phyloP scores from a whole-genome alignment of 2,113 vertebrate genomes.

The Eolophus roseicapilla region DNA sequence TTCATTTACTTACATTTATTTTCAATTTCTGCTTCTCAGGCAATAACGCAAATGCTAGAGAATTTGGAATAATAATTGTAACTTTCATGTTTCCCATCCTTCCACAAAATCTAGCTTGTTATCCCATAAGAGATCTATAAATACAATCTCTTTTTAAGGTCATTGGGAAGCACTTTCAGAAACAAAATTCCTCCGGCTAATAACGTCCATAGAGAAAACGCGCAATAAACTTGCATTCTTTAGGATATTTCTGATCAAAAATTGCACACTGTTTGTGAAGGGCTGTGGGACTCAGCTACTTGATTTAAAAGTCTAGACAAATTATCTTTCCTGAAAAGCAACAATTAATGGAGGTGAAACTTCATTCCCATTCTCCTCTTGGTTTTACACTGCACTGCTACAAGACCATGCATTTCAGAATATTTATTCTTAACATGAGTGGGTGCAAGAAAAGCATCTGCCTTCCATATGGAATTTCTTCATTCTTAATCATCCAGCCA shows the following conservation, averaged over 20 bases:
- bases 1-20: conserved; percentile 24
- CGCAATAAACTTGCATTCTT: background rate
- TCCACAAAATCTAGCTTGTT: background rate
- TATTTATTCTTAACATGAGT: background rate
- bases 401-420: background rate
- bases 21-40: conserved; percentile 16
- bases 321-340: background rate
- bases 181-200: background rate
- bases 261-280: background rate
- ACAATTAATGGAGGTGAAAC: background rate
- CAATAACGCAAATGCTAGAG: background rate
- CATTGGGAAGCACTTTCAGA: background rate
- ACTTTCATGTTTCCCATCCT: background rate
- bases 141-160: background rate
- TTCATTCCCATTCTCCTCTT: background rate
- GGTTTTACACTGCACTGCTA: background rate
- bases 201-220: background rate
- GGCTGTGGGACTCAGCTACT: background rate
- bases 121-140: background rate
- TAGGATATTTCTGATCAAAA: background rate
- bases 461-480: conserved; percentile 18
- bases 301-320: background rate
- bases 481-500: background rate
- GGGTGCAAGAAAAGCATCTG: conserved; percentile 29
- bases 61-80: background rate